Evolutionary conservation across 2,888 invertebrate genomes (phyloP).

Genomic region (Xanthorhoe designata): DNA sequence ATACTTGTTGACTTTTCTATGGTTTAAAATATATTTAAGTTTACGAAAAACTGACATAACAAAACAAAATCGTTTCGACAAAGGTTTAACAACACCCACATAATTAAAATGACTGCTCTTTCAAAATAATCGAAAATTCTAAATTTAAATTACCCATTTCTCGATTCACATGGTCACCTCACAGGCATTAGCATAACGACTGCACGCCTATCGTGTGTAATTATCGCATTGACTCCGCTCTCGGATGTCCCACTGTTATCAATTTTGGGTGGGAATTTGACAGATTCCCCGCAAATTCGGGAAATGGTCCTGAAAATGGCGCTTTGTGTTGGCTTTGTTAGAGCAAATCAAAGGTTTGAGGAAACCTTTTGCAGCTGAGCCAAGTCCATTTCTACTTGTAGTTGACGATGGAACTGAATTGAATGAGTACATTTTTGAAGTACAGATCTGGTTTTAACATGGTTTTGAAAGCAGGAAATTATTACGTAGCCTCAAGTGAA

Average conservation of each 20-base stretch:
- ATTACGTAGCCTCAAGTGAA: too few relatives aligned
- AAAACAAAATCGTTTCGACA: too few relatives aligned
- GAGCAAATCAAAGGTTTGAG: too few relatives aligned
- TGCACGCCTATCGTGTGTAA: slow-evolving; percentile 54
- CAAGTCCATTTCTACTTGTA: too few relatives aligned
- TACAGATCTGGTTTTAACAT: too few relatives aligned
- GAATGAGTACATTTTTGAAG: too few relatives aligned
- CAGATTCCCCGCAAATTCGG: slow-evolving; percentile 41
- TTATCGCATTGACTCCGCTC: slow-evolving; percentile 59
- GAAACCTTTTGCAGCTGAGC: neutral
- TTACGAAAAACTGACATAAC: too few relatives aligned
- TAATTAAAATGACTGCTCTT: neutral
- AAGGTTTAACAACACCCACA: too few relatives aligned
- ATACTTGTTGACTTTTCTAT: too few relatives aligned
- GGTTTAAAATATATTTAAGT: too few relatives aligned
- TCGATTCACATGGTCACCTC: slow-evolving; percentile 42
- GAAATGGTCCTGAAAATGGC: slow-evolving; percentile 11
- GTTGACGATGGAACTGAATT: too few relatives aligned
- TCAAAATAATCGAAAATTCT: neutral
- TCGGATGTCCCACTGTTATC: slow-evolving; percentile 48
- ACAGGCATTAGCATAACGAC: slow-evolving; percentile 54
- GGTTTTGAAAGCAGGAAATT: too few relatives aligned
- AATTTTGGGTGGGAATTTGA: slow-evolving; percentile 49
- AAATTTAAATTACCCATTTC: slow-evolving; percentile 1
- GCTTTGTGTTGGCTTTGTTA: neutral